phyloP scores from a whole-genome alignment of 1,140 invertebrate genomes.

The Cyrtorhinus lividipennis region DNA sequence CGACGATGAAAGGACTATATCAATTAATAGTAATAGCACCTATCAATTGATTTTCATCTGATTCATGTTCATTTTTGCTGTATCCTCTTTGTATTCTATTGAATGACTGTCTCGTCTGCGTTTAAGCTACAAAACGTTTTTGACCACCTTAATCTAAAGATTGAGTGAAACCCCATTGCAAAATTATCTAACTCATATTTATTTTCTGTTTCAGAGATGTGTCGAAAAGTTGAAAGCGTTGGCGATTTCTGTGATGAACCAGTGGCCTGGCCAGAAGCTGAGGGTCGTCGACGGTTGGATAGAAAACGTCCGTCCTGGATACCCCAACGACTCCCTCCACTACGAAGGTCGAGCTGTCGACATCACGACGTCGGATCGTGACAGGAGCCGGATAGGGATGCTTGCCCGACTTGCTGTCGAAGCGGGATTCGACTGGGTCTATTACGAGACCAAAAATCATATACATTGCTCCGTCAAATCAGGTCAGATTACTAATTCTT shows the following conservation, averaged over 20 bases:
- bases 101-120: no score
- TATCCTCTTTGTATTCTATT: no score
- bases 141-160: no score
- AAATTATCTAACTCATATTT: no score
- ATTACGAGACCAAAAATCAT: slow-evolving; percentile 83
- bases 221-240: slow-evolving; percentile 89
- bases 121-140: no score
- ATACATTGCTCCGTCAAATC: slow-evolving; percentile 97
- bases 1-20: no score
- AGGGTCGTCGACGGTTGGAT: slow-evolving; percentile 92
- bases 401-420: slow-evolving; percentile 87
- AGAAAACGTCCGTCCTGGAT: slow-evolving; percentile 46
- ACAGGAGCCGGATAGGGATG: slow-evolving; percentile 88
- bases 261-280: slow-evolving; percentile 87
- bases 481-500: slow-evolving; percentile 41
- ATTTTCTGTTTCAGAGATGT: no score
- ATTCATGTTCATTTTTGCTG: no score
- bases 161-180: no score
- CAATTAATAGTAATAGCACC: no score
- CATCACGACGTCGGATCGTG: slow-evolving; percentile 84
- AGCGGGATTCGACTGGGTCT: slow-evolving; percentile 97
- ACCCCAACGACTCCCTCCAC: slow-evolving; percentile 73
- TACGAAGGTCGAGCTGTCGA: slow-evolving; percentile 93
- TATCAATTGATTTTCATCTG: no score
- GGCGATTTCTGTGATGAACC: slow-evolving; percentile 93